A percentile compares a stretch with the other conserved stretches of the same genome.
Evolutionary conservation across 1,140 invertebrate genomes (phyloP).

Genomic region (Teleopsis dalmanni): DNA sequence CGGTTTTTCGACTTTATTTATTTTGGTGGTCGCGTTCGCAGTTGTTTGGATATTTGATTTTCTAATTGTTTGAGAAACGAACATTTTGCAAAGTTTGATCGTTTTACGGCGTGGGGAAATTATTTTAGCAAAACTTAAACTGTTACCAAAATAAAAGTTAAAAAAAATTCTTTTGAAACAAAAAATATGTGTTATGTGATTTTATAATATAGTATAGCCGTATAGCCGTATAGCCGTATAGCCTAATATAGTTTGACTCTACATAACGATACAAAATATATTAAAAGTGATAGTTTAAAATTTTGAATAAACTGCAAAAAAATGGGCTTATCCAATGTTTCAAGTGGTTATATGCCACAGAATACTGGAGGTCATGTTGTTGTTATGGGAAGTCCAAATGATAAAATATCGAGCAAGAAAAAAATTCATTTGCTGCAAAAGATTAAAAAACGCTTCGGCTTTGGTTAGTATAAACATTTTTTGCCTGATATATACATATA

Average conservation of each 20-base stretch:
- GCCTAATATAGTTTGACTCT: neutral
- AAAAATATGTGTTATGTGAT: neutral
- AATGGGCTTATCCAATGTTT: conserved; percentile 37
- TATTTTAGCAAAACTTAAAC: too few relatives aligned
- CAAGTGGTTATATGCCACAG: conserved; percentile 34
- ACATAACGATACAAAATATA: neutral
- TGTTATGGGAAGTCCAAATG: conserved; percentile 18
- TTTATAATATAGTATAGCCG: neutral
- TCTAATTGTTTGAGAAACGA: too few relatives aligned
- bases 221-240: neutral
- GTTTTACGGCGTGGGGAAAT: too few relatives aligned
- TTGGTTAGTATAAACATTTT: conserved; percentile 41
- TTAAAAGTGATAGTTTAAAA: neutral
- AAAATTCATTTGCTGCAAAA: conserved; percentile 51
- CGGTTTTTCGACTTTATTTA: too few relatives aligned
- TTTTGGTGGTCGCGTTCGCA: too few relatives aligned
- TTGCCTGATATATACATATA: neutral
- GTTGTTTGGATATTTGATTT: too few relatives aligned
- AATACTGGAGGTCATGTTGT: conserved; percentile 20
- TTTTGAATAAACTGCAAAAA: neutral
- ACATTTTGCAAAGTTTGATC: too few relatives aligned
- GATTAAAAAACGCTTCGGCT: conserved; percentile 48
- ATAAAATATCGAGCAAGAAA: conserved; percentile 40
- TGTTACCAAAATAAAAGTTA: neutral
- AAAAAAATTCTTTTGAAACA: neutral